Evolutionary conservation across 2,113 vertebrate genomes (phyloP).

Genomic region (Procavia capensis): DNA sequence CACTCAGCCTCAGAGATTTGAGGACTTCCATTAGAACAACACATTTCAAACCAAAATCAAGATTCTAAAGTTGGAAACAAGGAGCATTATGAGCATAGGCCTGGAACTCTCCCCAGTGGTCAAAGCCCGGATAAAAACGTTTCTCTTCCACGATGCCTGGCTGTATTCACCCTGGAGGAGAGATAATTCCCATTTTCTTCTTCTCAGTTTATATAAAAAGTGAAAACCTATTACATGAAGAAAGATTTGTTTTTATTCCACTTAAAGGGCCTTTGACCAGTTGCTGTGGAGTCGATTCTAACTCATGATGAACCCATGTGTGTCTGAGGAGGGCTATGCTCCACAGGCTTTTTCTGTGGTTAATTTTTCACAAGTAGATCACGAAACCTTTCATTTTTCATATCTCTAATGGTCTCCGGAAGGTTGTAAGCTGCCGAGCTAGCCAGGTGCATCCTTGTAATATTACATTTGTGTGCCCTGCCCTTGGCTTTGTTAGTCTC

Average conservation of each 20-base stretch:
- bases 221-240: background rate
- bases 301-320: background rate
- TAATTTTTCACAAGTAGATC: background rate
- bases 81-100: background rate
- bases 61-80: background rate
- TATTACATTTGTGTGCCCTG: background rate
- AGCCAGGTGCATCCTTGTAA: background rate
- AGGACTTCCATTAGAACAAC: background rate
- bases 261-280: background rate
- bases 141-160: background rate
- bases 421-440: background rate
- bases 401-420: background rate
- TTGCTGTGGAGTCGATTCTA: background rate
- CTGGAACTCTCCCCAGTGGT: background rate
- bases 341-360: background rate
- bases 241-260: conserved; percentile 16
- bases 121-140: background rate
- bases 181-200: background rate
- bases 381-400: background rate
- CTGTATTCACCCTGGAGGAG: background rate
- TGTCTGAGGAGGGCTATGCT: background rate
- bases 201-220: background rate
- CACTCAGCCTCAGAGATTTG: background rate
- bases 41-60: background rate
- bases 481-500: background rate